These are phyloP conservation scores for Dinocampus coccinellae DNA, from an alignment of 2,888 invertebrate species.

Conservation along the genomic window DNA sequence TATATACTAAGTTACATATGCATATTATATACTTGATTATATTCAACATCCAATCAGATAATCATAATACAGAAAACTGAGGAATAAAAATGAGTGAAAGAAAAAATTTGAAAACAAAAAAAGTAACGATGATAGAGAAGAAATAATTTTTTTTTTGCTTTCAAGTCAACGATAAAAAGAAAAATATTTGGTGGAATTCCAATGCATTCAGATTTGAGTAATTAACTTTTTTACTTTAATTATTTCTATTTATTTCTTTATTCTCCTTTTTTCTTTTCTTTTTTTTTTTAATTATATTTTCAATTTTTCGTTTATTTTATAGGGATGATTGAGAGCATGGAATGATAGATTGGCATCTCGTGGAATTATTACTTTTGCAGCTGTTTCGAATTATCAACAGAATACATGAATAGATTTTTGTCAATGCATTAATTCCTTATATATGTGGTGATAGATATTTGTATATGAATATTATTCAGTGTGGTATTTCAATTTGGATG, in stretches of 20 bases:
- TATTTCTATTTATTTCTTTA: not conserved
- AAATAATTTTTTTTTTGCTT: too few relatives aligned
- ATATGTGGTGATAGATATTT: not conserved
- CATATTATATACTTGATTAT: not conserved
- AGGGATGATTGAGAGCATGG: not conserved
- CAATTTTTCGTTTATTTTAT: not conserved
- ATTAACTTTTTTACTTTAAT: not conserved
- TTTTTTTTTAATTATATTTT: not conserved
- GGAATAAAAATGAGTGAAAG: not conserved
- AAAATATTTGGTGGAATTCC: conserved; percentile 9
- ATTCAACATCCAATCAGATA: conserved; percentile 10
- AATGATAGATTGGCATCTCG: not conserved
- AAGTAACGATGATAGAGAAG: too few relatives aligned
- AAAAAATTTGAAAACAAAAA: not conserved
- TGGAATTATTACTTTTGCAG: not conserved
- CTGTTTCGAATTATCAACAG: not conserved
- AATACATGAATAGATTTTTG: not conserved
- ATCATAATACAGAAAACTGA: not conserved
- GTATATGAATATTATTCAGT: not conserved
- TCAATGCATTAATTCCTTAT: too few relatives aligned
- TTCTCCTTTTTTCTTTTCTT: not conserved
- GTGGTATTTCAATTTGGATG: not conserved
- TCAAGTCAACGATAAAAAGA: too few relatives aligned
- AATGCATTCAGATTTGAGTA: not conserved
- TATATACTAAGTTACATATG: not conserved